Conservation (phyloP, 2,797 vertebrate genomes). For the Trichosurus vulpecula region DNA sequence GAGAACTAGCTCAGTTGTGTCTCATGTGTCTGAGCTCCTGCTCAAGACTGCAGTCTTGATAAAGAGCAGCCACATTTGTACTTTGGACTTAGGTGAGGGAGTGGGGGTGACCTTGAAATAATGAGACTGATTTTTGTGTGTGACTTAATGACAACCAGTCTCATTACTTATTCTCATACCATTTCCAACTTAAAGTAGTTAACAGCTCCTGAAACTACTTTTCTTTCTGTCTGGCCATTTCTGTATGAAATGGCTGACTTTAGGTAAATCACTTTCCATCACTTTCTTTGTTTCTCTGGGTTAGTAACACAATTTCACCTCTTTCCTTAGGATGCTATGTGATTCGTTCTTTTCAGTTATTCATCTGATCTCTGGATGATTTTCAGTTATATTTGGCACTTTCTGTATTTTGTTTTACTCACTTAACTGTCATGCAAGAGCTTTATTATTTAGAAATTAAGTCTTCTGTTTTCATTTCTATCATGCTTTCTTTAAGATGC, state of each 20-base stretch:
- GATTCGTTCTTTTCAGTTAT: conserved; percentile 55
- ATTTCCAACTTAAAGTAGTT: background rate
- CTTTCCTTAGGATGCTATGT: conserved; percentile 42
- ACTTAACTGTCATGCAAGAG: conserved; percentile 53
- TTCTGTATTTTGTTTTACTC: conserved; percentile 61
- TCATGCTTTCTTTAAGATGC: conserved; percentile 16
- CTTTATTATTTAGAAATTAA: conserved; percentile 72
- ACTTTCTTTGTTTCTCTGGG: conserved; percentile 21
- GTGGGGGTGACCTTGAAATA: background rate
- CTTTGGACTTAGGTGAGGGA: background rate
- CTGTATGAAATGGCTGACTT: background rate
- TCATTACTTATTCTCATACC: background rate
- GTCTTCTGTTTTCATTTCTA: conserved; percentile 66
- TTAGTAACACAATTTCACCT: background rate
- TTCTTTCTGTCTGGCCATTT: background rate
- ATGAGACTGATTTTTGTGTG: conserved; percentile 4
- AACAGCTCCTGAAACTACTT: background rate
- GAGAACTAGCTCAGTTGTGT: conserved; percentile 23
- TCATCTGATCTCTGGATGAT: conserved; percentile 56
- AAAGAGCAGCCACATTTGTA: conserved; percentile 3
- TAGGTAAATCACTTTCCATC: conserved; percentile 23
- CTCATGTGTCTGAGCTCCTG: background rate
- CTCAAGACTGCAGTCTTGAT: background rate
- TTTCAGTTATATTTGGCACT: conserved; percentile 67
- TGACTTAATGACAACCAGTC: background rate